Percentiles rank a stretch among this genome's conserved stretches.
phyloP scores from a whole-genome alignment of 2,797 vertebrate species.

The Sebastes oblongus region DNA sequence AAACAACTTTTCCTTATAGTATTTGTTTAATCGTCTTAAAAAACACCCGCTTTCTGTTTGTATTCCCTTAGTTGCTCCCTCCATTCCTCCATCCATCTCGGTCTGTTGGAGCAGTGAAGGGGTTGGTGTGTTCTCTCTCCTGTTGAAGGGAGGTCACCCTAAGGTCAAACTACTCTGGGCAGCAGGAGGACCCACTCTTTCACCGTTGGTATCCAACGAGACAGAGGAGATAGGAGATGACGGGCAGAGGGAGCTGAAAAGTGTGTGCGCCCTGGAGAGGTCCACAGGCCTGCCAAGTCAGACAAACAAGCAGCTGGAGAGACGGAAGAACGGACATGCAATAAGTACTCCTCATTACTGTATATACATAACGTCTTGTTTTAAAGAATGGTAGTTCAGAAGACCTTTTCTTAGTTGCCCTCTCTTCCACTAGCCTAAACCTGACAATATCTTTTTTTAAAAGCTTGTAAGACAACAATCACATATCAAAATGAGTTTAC shows the following conservation, averaged over 20 bases:
- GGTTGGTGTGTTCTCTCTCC: constrained; percentile 80
- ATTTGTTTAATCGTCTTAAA: neutral
- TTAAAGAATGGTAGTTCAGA: neutral
- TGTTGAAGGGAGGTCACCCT: constrained; percentile 76
- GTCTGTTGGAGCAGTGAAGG: constrained; percentile 84
- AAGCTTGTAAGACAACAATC: neutral
- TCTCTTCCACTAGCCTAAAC: neutral
- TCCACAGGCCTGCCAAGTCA: constrained; percentile 24
- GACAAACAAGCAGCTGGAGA: constrained; percentile 24
- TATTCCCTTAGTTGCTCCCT: constrained; percentile 69
- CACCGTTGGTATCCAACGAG: constrained; percentile 74
- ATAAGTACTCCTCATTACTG: constrained; percentile 57
- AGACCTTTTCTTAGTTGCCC: neutral
- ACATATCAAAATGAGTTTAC: neutral
- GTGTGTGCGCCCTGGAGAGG: constrained; percentile 78
- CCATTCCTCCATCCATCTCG: constrained; percentile 76
- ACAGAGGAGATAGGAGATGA: constrained; percentile 75
- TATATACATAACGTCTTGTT: neutral
- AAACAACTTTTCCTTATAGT: neutral
- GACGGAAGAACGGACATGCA: constrained; percentile 51
- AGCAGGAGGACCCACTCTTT: constrained; percentile 73
- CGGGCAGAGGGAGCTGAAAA: constrained; percentile 74
- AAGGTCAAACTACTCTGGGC: constrained; percentile 76
- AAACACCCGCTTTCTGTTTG: neutral
- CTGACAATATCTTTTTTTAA: neutral